Base-by-base conservation (phyloP, 2,797 vertebrate species). In the Haliaeetus albicilla region DNA sequence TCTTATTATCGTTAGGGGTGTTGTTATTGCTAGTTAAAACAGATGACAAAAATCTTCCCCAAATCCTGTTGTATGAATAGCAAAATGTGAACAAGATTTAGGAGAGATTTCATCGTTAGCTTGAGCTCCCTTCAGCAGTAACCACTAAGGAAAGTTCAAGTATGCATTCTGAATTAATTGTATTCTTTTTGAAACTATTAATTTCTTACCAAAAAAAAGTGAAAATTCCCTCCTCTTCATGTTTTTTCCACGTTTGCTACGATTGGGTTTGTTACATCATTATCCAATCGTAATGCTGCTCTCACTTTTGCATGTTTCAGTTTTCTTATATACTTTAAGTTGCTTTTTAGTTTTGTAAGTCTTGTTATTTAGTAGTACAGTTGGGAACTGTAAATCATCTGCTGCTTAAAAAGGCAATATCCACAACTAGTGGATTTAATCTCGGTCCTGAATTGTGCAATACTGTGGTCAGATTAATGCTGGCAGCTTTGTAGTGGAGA, bases 1-100 rank as follows among this genome's bases (percentile, higher is more conserved):
- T n/a, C 25, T 67, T 81, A 5, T 17, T 75, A 19, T 37, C 1
- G 0, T 49, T 71, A 73, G 10, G 19, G 2, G 3, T 77, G 14
- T 11, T 79, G 2, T n/a, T 89, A 33, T 71, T 81, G 16, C 39
- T 75, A 35, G 19, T 37, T 88, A 67, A 79, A 89, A 76, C 10
- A 61, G 65, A 63, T 44, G 12, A 18, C 30, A 31, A 25, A 73
- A 88, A 23, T 54, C 4, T 15, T 54, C 13, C 13, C 22, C 22
- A 81, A 78, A 44, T 88, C 49, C 7, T 46, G 5, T 68, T 75
- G 6, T 27, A 5, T 16, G 24, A 56, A 17, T 64, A 77, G 37
- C 18, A 87, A 93, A 91, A 74, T 33, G 18, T 37, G 23, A 74
- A 28, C 17, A 43, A 54, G 13, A 54, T 82, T 56, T 84, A 41